Evolutionary conservation across 1,140 invertebrate genomes (phyloP).

Genomic region (Pteromalus puparum): DNA sequence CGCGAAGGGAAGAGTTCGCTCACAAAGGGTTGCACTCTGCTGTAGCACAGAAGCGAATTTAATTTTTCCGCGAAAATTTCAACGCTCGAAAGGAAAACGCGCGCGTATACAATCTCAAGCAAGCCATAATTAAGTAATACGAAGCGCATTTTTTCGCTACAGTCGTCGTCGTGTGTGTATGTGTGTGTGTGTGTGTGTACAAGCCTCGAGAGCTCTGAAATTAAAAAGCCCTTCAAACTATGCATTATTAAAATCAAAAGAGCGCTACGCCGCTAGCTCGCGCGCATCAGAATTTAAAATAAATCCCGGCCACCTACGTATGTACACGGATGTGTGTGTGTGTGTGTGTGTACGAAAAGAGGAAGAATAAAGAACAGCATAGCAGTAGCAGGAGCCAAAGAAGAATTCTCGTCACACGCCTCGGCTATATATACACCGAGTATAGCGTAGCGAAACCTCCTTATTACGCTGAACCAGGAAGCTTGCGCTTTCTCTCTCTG

Average conservation of each 20-base stretch:
- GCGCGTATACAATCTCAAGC: background rate
- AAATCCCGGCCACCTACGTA: background rate
- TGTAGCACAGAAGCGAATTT: background rate
- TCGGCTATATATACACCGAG: slow-evolving; percentile 9
- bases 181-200: background rate
- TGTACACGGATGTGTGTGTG: background rate
- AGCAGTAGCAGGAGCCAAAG: slow-evolving; percentile 6
- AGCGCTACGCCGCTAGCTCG: background rate
- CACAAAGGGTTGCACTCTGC: background rate
- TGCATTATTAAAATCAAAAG: slow-evolving; percentile 46
- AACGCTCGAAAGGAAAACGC: background rate
- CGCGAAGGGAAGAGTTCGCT: background rate
- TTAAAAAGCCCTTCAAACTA: slow-evolving; percentile 35
- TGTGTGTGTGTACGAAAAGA: background rate
- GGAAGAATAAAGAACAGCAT: slow-evolving; percentile 31
- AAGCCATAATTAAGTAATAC: slow-evolving; percentile 19
- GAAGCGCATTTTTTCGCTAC: background rate
- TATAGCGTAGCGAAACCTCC: slow-evolving; percentile 30
- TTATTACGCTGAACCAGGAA: slow-evolving; percentile 48
- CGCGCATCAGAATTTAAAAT: slow-evolving; percentile 40
- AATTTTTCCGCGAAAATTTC: background rate
- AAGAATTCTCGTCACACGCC: slow-evolving; percentile 42
- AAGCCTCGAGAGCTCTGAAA: background rate
- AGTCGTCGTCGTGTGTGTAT: background rate
- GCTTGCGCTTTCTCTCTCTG: background rate